These are phyloP conservation scores for Thamnophis sirtalis DNA, from an alignment of 2,113 vertebrate species.

Conservation along the genomic window DNA sequence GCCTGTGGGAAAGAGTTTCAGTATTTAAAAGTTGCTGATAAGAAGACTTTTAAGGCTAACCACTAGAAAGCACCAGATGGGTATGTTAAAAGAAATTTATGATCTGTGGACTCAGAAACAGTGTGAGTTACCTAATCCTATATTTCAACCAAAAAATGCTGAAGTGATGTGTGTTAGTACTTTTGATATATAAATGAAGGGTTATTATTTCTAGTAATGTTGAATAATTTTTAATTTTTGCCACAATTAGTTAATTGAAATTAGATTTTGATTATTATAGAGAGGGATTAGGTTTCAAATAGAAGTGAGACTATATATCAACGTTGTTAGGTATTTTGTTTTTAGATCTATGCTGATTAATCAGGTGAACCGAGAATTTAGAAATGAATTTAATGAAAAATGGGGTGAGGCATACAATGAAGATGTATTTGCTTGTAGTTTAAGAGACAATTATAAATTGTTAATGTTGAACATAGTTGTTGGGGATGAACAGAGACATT, in stretches of 20 bases:
- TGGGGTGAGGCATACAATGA: not conserved
- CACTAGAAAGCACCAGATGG: not conserved
- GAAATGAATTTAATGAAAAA: not conserved
- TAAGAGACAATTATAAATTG: not conserved
- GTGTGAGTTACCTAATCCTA: not conserved
- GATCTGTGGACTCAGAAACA: not conserved
- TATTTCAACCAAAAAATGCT: not conserved
- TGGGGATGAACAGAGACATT: not conserved
- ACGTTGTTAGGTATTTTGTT: not conserved
- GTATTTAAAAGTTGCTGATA: not conserved
- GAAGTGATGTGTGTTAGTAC: not conserved
- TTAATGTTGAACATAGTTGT: not conserved
- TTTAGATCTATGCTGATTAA: not conserved
- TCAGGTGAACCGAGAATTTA: not conserved
- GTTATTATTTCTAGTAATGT: not conserved
- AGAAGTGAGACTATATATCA: not conserved
- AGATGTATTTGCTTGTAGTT: not conserved
- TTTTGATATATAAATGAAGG: not conserved
- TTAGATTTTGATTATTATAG: not conserved
- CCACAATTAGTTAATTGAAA: not conserved
- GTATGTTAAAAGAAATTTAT: not conserved
- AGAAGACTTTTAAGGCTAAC: not conserved
- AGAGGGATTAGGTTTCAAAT: not conserved
- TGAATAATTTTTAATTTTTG: not conserved
- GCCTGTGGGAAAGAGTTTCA: not conserved